Evolutionary conservation across 2,888 invertebrate genomes (phyloP), one percentile per base, ranked within the genome.

Genomic region (Strigamia maritima): DNA sequence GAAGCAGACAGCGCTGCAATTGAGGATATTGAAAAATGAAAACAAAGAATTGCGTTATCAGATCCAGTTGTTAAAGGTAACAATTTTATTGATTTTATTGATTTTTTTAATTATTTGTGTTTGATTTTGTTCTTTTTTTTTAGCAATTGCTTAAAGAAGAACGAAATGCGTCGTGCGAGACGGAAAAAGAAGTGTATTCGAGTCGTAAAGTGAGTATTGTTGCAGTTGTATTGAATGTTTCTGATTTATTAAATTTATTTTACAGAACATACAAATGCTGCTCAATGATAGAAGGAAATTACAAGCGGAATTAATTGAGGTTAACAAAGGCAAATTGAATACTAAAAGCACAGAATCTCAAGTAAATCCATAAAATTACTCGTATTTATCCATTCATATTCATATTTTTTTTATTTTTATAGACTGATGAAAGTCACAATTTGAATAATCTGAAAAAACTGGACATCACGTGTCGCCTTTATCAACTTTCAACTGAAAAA

Each of bases 401-500:
- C 1, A 4, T 16, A 60, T 26, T 26, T 28, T 28, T 24, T 65
- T 10, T 16, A 22, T 12, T 70, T 70, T 70, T 28, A 19, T n/a
- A 70, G 70, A 70, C 70, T 3, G 60, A 60, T 3, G 2, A 22
- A 44, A 4, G n/a, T 4, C n/a, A 54, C 2, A 19, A 54, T n/a
- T 54, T 54, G 70, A 70, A 70, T 28, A 26, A 70, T 26, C 26
- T 12, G 2, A 26, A 26, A n/a, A 70, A 28, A 70, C 14, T 28
- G 7, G 70, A 24, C 26, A 26, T 70, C 1, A 70, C 26, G 12
- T 70, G 70, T 28, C 26, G 26, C 2, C 70, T 70, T 24, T 70
- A 70, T 28, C 70, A 70, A 70, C 12, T 70, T 14, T 70, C 70
- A 14, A 70, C 70, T 4, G 70, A 70, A 70, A 70, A 70, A 16